These are phyloP conservation scores for Gymnothorax reevesii DNA, from an alignment of 2,797 vertebrate species.

Conservation along the genomic window DNA sequence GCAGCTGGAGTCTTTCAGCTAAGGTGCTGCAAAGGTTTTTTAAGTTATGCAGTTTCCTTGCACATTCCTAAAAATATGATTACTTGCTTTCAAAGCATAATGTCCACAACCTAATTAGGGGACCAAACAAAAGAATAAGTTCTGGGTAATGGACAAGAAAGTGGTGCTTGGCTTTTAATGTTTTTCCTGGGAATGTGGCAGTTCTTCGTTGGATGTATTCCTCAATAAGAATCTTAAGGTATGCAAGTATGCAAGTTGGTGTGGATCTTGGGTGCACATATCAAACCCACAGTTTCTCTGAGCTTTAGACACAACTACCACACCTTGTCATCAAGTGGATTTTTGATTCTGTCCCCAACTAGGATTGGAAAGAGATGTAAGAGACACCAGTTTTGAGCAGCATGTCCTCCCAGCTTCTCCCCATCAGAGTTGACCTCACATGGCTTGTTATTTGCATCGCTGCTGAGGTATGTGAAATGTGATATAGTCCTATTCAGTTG, in stretches of 20 bases:
- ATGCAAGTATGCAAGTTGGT: background rate
- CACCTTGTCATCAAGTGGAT: slow-evolving; percentile 17
- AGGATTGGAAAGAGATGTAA: background rate
- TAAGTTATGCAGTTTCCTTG: background rate
- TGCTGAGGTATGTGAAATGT: slow-evolving; percentile 4
- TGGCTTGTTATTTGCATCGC: slow-evolving; percentile 16
- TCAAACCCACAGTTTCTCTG: slow-evolving; percentile 19
- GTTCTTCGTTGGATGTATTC: slow-evolving; percentile 21
- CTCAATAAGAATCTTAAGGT: slow-evolving; percentile 5
- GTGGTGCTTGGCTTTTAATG: slow-evolving; percentile 20
- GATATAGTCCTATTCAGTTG: slow-evolving; percentile 15
- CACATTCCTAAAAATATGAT: too few relatives aligned
- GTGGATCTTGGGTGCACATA: slow-evolving; percentile 25
- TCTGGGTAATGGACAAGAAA: slow-evolving; percentile 27
- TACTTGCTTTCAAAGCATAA: too few relatives aligned
- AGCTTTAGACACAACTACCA: background rate
- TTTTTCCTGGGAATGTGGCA: slow-evolving; percentile 13
- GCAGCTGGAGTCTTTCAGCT: slow-evolving; percentile 34
- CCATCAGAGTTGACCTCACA: slow-evolving; percentile 21
- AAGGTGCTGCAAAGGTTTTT: slow-evolving; percentile 28
- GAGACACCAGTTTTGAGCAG: background rate
- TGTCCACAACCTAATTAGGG: too few relatives aligned
- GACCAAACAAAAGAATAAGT: background rate
- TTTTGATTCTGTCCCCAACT: slow-evolving; percentile 17
- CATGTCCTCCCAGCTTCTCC: slow-evolving; percentile 12